phyloP scores from a whole-genome alignment of 2,113 vertebrate species.

The Telmatochromis sp. region DNA sequence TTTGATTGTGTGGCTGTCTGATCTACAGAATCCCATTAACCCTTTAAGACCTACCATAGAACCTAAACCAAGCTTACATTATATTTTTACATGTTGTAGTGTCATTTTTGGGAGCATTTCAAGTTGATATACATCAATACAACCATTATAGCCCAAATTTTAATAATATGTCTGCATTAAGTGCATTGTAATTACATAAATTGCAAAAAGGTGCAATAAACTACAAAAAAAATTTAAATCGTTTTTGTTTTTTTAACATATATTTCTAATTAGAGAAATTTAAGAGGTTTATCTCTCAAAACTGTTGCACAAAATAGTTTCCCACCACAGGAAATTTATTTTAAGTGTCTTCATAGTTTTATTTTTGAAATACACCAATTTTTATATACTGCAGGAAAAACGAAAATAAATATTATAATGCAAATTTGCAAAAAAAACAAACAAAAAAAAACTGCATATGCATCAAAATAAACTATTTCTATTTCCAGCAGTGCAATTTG shows the following conservation, averaged over 20 bases:
- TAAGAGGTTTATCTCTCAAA: background rate
- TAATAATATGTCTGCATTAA: rapidly evolving
- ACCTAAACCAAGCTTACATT: background rate
- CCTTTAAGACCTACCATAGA: background rate
- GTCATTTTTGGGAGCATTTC: background rate
- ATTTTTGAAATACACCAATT: no score
- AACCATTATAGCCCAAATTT: background rate
- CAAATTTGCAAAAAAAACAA: no score
- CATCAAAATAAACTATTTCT: no score
- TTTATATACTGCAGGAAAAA: no score
- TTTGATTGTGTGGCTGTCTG: background rate
- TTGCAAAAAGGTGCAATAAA: background rate
- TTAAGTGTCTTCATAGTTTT: no score
- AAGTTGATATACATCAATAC: background rate
- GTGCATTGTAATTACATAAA: background rate
- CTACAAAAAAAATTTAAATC: background rate
- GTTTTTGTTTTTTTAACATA: background rate
- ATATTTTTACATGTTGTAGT: rapidly evolving
- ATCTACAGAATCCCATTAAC: background rate
- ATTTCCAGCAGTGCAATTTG: no score
- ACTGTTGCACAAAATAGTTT: background rate
- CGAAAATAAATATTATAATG: rapidly evolving
- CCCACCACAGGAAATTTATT: background rate
- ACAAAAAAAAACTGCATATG: no score
- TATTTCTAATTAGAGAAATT: background rate